These are phyloP conservation scores for Mythimna lalbum DNA, from an alignment of 2,888 invertebrate genomes.

Conservation along the genomic window DNA sequence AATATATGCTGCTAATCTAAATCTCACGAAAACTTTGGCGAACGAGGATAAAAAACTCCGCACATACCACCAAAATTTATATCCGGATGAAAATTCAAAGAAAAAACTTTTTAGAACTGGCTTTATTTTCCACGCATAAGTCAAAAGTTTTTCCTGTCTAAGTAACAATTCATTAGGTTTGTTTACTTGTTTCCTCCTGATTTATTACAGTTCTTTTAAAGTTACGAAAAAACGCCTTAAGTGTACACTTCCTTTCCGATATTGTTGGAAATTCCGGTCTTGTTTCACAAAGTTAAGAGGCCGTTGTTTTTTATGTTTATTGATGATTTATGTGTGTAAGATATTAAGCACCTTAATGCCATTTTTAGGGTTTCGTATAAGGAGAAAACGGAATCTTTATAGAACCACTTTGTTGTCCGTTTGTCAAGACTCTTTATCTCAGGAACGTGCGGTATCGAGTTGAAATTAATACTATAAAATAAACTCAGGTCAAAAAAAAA, in stretches of 20 bases:
- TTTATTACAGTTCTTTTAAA: constrained; percentile 55
- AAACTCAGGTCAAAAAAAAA: no score
- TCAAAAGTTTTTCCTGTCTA: constrained; percentile 28
- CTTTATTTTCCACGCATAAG: constrained; percentile 27
- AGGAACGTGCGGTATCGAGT: no score
- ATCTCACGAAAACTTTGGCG: neutral
- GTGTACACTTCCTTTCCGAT: constrained; percentile 27
- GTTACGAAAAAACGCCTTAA: constrained; percentile 30
- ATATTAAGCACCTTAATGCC: no score
- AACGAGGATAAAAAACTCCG: neutral
- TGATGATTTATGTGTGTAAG: no score
- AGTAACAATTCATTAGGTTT: constrained; percentile 52
- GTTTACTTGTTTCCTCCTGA: constrained; percentile 45
- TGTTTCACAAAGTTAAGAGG: constrained; percentile 13
- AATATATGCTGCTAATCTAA: constrained; percentile 4
- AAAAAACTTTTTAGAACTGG: constrained; percentile 15
- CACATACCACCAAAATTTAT: neutral
- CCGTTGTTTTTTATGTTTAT: constrained; percentile 1
- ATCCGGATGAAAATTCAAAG: constrained; percentile 27
- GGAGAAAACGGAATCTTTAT: no score
- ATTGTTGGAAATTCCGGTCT: constrained; percentile 17
- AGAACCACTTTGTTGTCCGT: no score
- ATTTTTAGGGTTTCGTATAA: no score
- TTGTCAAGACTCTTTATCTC: no score
- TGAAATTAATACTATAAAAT: no score